A percentile compares a stretch with the other conserved stretches of the same genome.
phyloP scores from a whole-genome alignment of 92 coral and sea anemone genomes.

The Epizoanthus rinbou region DNA sequence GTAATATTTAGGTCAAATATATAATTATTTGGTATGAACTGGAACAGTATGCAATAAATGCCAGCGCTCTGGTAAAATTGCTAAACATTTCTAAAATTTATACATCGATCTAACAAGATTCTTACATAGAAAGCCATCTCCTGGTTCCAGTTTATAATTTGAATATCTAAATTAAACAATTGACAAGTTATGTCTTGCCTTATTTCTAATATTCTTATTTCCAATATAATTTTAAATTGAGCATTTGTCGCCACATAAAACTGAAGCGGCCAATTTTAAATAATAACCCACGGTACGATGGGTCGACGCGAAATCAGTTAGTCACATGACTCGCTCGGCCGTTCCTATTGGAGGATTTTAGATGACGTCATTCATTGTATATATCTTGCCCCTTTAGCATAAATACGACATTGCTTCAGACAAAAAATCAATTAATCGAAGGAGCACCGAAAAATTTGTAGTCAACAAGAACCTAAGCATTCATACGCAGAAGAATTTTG shows the following conservation, averaged over 20 bases:
- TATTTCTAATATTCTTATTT: not conserved
- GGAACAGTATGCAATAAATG: not conserved
- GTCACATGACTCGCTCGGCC: no score
- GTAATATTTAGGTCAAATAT: constrained; percentile 17
- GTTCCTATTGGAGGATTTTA: no score
- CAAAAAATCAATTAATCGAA: no score
- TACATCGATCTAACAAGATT: constrained; percentile 9
- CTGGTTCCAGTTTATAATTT: not conserved
- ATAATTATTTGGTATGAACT: constrained; percentile 7
- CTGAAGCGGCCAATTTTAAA: not conserved
- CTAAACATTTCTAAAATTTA: not conserved
- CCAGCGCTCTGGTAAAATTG: not conserved
- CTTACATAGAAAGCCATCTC: not conserved
- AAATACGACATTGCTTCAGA: no score
- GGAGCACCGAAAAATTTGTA: no score
- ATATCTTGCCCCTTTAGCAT: no score
- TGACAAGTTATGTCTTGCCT: not conserved
- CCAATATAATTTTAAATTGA: constrained; percentile 4
- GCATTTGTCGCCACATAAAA: not conserved
- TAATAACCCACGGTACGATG: no score
- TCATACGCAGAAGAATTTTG: no score
- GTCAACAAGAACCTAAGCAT: no score
- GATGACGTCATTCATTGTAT: no score
- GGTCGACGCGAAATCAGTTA: no score
- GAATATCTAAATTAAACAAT: not conserved